Conservation (phyloP, 92 coral and sea anemone genomes). For the Paragorgia papillata region DNA sequence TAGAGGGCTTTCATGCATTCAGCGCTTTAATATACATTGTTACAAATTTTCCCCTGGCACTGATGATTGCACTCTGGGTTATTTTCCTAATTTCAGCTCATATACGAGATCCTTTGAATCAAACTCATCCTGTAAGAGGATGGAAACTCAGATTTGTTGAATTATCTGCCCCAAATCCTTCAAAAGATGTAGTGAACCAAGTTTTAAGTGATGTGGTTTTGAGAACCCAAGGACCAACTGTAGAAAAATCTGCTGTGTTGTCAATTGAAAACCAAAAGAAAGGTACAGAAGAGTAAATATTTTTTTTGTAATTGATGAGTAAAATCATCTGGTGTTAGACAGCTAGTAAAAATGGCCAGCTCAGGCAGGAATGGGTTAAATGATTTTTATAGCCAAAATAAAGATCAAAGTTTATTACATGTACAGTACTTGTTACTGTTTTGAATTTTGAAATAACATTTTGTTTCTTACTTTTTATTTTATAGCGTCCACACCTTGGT, state of each 20-base stretch:
- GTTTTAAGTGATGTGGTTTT: constrained; percentile 90
- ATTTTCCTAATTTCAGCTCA: constrained; percentile 72
- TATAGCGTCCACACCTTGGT: constrained; percentile 94
- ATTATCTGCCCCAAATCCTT: constrained; percentile 94
- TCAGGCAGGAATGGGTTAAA: too few relatives aligned
- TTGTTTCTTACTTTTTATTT: not conserved
- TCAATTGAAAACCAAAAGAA: constrained; percentile 73
- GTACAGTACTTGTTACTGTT: too few relatives aligned
- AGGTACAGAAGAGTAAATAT: constrained; percentile 54
- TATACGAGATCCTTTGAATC: constrained; percentile 86
- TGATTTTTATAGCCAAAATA: too few relatives aligned
- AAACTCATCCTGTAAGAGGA: constrained; percentile 84
- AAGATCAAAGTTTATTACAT: too few relatives aligned
- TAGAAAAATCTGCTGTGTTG: constrained; percentile 59
- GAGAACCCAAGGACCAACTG: constrained; percentile 73
- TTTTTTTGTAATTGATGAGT: too few relatives aligned
- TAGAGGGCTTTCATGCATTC: too few relatives aligned
- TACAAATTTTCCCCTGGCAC: too few relatives aligned
- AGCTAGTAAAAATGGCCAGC: too few relatives aligned
- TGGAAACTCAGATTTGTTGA: constrained; percentile 95
- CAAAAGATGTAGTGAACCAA: constrained; percentile 89
- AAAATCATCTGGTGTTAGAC: too few relatives aligned
- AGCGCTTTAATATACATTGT: too few relatives aligned
- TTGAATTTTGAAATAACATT: not conserved
- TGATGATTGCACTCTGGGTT: too few relatives aligned